Evolutionary conservation across 2,888 invertebrate species (phyloP), one percentile per base, ranked within the genome.

Genomic region (Sisyra terminalis): DNA sequence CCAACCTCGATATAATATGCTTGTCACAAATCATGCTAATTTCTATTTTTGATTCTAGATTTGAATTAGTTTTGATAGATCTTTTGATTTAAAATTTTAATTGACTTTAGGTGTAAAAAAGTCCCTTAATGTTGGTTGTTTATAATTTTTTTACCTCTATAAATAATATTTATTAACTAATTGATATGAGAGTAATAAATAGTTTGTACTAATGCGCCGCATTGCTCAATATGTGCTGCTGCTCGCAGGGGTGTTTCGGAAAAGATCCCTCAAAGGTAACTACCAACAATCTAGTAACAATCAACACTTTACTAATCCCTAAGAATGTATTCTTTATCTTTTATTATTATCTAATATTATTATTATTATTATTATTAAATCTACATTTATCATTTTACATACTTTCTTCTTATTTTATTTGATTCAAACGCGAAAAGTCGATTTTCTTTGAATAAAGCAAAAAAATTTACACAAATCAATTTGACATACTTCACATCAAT

Each of bases 211-310:
- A 61, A 61, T 60, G 59, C 58, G 60, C 59, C 59, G 58, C 57
- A 47, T 62, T 61, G 57, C 57, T 58, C 61, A 61, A 60, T 62
- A 62, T 62, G 38, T 34, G 43, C 43, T 43, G 43, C 40, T 69
- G 69, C 70, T 67, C 69, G 70, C 67, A 86, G 85, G 86, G 79
- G 84, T 86, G 79, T 86, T 85, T 85, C 85, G 86, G 84, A 86
- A 86, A 85, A 83, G 85, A 83, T 86, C 85, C 78, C 84, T 85
- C 81, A 85, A 85, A 86, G 86, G 85, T 85, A 85, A 84, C 78
- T 78, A 74, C 63, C 61, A 63, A 57, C 59, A 38, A 42, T 42
- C 42, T 35, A 29, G 31, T 40, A 40, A 15, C 31, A 40, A 40
- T 29, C 40, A 43, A 43, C 38, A 43, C 38, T 43, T 35, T 38